Conservation (phyloP, 2,797 vertebrate species). For the Peromyscus attwateri region DNA sequence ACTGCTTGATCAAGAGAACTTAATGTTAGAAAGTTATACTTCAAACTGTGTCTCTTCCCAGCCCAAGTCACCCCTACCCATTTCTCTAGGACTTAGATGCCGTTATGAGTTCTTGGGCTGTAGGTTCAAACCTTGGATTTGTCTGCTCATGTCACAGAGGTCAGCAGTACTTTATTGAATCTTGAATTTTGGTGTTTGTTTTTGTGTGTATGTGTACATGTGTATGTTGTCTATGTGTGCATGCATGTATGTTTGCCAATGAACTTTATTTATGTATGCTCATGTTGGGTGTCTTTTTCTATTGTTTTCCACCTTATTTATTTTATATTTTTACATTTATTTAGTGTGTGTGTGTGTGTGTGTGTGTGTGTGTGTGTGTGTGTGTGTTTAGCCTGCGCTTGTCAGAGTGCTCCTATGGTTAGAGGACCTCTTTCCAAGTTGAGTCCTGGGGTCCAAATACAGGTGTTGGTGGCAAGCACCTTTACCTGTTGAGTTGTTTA, state of each 20-base stretch:
- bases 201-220: background rate
- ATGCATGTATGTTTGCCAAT: background rate
- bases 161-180: background rate
- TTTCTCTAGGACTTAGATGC: background rate
- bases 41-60: background rate
- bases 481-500: background rate
- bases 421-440: background rate
- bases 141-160: background rate
- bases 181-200: background rate
- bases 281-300: background rate
- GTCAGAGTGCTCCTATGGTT: background rate
- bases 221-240: background rate
- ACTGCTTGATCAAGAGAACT: background rate
- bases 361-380: background rate
- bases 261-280: background rate
- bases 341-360: background rate
- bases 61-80: no score
- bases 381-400: background rate
- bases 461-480: background rate
- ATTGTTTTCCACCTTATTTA: background rate
- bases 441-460: background rate
- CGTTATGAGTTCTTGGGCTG: background rate
- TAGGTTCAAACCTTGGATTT: background rate
- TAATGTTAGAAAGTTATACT: background rate
- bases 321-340: background rate